phyloP scores from a whole-genome alignment of 2,113 vertebrate genomes.

The Dasyornis broadbenti region DNA sequence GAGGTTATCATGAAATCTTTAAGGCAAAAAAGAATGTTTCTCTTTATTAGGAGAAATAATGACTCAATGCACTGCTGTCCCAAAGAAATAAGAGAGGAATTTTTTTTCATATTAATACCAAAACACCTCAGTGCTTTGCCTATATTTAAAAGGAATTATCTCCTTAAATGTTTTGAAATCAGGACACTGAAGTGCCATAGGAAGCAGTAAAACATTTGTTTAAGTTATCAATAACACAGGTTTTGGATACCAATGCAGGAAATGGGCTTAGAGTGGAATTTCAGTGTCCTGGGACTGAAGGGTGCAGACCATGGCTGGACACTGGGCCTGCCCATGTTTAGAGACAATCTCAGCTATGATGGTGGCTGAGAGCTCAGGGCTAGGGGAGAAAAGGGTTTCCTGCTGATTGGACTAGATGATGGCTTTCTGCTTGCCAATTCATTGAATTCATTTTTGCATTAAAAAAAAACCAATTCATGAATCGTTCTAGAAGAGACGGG shows the following conservation, averaged over 20 bases:
- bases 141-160: neutral
- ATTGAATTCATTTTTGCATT: neutral
- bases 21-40: neutral
- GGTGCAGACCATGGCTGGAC: neutral
- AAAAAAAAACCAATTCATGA: neutral
- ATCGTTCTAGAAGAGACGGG: neutral
- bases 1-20: neutral
- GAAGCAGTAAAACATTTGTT: neutral
- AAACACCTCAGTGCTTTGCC: neutral
- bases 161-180: neutral
- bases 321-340: neutral
- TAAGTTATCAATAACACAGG: neutral
- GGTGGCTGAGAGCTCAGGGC: neutral
- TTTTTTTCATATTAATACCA: neutral
- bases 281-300: neutral
- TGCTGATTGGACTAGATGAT: neutral
- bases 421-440: neutral
- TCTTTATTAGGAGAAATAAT: neutral
- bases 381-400: neutral
- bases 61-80: neutral
- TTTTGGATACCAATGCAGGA: neutral
- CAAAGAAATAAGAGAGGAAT: neutral
- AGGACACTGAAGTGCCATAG: neutral
- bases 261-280: neutral
- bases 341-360: neutral